A percentile compares a stretch with the other conserved stretches of the same genome.
phyloP scores from a whole-genome alignment of 2,888 invertebrate genomes.

The Toxonevra muliebris region DNA sequence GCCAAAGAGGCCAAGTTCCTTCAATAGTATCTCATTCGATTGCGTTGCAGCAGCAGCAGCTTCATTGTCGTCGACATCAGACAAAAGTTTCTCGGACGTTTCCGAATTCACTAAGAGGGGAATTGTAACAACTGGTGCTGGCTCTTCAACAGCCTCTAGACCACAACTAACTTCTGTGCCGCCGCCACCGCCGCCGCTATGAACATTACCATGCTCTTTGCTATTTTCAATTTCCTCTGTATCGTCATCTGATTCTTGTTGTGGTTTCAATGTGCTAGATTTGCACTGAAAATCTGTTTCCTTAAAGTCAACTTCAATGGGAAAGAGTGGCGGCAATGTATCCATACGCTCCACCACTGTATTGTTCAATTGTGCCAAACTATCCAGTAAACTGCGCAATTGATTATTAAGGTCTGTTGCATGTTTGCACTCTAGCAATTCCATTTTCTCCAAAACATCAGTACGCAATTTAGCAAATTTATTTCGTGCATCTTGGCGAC shows the following conservation, averaged over 20 bases:
- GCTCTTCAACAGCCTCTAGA: slow-evolving; percentile 55
- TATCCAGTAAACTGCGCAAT: slow-evolving; percentile 83
- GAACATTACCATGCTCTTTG: neutral
- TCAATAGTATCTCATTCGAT: slow-evolving; percentile 62
- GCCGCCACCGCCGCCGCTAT: neutral
- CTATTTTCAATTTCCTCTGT: slow-evolving; percentile 41
- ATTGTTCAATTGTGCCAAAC: slow-evolving; percentile 75
- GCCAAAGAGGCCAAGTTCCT: slow-evolving; percentile 70
- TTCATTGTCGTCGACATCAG: slow-evolving; percentile 18
- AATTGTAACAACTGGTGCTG: slow-evolving; percentile 54
- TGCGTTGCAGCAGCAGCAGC: slow-evolving; percentile 17
- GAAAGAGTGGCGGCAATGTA: slow-evolving; percentile 81
- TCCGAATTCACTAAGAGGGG: slow-evolving; percentile 39
- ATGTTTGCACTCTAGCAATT: slow-evolving; percentile 96
- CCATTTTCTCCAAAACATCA: slow-evolving; percentile 96
- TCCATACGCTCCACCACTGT: slow-evolving; percentile 81
- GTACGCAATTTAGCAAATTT: slow-evolving; percentile 85
- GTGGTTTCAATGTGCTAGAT: slow-evolving; percentile 59
- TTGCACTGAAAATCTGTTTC: slow-evolving; percentile 93
- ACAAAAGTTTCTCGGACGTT: slow-evolving; percentile 24
- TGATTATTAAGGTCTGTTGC: slow-evolving; percentile 94
- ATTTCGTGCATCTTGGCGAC: slow-evolving; percentile 91
- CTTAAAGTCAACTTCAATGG: slow-evolving; percentile 94
- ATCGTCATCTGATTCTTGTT: slow-evolving; percentile 59
- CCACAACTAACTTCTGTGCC: slow-evolving; percentile 48